A percentile compares a stretch with the other conserved stretches of the same genome.
These are phyloP conservation scores for Anarrhichthys ocellatus DNA, from an alignment of 2,113 vertebrate species.

Conservation along the genomic window DNA sequence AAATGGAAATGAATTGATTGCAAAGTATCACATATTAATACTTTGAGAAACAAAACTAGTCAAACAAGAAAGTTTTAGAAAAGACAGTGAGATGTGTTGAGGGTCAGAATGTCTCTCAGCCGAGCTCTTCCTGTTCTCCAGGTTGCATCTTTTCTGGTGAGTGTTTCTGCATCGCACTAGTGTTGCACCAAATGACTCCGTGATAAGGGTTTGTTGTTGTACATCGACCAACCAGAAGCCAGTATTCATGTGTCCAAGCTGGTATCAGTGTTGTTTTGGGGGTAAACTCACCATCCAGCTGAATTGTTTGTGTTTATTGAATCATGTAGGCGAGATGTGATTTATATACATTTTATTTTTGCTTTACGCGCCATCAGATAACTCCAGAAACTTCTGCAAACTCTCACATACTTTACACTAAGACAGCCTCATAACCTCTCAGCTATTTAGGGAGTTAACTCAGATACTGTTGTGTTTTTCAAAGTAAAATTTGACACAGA, in stretches of 20 bases:
- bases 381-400: not conserved
- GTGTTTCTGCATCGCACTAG: not conserved
- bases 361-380: not conserved
- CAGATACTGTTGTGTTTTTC: not conserved
- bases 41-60: not conserved
- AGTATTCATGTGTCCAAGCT: not conserved
- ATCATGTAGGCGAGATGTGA: not conserved
- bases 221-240: not conserved
- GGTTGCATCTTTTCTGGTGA: not conserved
- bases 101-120: not conserved
- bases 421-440: not conserved
- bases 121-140: too few relatives aligned
- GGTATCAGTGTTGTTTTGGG: not conserved
- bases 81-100: not conserved
- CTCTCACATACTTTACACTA: not conserved
- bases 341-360: not conserved
- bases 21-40: not conserved
- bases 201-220: not conserved
- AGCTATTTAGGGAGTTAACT: too few relatives aligned
- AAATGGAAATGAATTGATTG: not conserved
- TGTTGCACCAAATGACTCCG: not conserved
- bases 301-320: not conserved
- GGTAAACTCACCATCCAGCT: not conserved
- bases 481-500: conserved; percentile 12
- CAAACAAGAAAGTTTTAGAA: not conserved